These are phyloP conservation scores for Orientallactaga sibirica DNA, from an alignment of 2,797 vertebrate genomes.

Conservation along the genomic window DNA sequence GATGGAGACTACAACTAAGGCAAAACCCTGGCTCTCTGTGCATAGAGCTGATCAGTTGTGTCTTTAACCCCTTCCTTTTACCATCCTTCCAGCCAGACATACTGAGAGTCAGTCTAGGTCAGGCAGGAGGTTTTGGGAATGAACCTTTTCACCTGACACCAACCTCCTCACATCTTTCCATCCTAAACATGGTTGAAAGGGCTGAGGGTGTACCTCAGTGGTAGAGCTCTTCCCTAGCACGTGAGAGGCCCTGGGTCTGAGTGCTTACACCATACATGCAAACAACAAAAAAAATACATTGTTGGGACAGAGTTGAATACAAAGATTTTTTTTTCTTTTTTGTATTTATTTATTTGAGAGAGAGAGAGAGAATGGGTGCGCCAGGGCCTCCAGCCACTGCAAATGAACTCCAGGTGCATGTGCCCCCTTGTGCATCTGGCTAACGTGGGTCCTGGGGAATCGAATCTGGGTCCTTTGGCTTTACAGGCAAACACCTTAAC, in stretches of 20 bases:
- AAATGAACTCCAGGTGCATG: too few relatives aligned
- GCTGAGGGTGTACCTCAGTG: not conserved
- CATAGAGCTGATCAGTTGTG: not conserved
- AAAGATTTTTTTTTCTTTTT: not conserved
- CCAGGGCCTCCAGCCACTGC: too few relatives aligned
- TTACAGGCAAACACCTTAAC: too few relatives aligned
- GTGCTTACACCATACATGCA: too few relatives aligned
- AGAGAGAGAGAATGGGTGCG: too few relatives aligned
- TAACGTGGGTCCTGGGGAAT: too few relatives aligned
- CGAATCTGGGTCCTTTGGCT: too few relatives aligned
- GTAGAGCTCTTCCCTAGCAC: not conserved
- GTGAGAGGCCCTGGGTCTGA: not conserved
- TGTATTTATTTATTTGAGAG: too few relatives aligned
- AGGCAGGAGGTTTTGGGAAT: conserved; percentile 4
- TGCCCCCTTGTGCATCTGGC: too few relatives aligned
- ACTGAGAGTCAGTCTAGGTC: not conserved
- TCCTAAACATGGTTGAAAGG: not conserved
- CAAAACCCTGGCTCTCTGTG: not conserved
- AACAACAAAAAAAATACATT: not conserved
- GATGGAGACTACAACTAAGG: not conserved
- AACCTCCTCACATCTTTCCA: not conserved
- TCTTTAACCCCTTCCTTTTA: not conserved
- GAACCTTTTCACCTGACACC: not conserved
- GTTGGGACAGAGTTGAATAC: not conserved
- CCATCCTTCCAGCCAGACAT: not conserved